These are phyloP conservation scores for Centropyge bicolor DNA, from an alignment of 2,797 vertebrate species.

Conservation along the genomic window DNA sequence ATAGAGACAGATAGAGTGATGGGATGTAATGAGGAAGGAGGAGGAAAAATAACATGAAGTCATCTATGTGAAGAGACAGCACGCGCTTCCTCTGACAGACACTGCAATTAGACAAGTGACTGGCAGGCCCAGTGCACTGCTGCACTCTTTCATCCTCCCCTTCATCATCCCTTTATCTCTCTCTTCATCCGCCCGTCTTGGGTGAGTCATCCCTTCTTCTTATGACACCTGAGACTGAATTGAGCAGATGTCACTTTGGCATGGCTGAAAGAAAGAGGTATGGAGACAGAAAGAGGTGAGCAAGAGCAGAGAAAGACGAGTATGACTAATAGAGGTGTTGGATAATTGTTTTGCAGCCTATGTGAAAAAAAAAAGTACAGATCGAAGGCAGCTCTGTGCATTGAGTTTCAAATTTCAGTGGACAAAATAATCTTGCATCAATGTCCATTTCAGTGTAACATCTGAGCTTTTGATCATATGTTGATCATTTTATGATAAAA, in stretches of 20 bases:
- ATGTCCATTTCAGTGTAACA: neutral
- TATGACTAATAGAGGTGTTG: neutral
- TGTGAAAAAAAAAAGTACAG: neutral
- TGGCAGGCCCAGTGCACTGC: conserved; percentile 58
- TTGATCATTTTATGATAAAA: neutral
- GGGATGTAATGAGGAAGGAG: conserved; percentile 30
- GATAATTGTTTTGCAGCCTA: conserved; percentile 5
- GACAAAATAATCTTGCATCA: neutral
- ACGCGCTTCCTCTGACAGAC: conserved; percentile 63
- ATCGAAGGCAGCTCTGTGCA: neutral
- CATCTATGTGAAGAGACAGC: conserved; percentile 49
- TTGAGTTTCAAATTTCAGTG: neutral
- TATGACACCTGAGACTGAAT: conserved; percentile 61
- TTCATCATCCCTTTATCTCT: conserved; percentile 62
- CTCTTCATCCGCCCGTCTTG: conserved; percentile 37
- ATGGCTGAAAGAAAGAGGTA: conserved; percentile 10
- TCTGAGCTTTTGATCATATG: too few relatives aligned
- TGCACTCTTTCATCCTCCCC: conserved; percentile 59
- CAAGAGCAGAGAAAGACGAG: neutral
- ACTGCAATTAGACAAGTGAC: conserved; percentile 73
- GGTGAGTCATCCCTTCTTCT: conserved; percentile 71
- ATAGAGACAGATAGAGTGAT: conserved; percentile 12
- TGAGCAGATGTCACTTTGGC: conserved; percentile 59
- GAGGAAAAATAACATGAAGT: conserved; percentile 55
- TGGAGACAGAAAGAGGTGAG: neutral